These are phyloP conservation scores for Onchidella celtica DNA, from an alignment of 2,888 invertebrate genomes.

Conservation along the genomic window DNA sequence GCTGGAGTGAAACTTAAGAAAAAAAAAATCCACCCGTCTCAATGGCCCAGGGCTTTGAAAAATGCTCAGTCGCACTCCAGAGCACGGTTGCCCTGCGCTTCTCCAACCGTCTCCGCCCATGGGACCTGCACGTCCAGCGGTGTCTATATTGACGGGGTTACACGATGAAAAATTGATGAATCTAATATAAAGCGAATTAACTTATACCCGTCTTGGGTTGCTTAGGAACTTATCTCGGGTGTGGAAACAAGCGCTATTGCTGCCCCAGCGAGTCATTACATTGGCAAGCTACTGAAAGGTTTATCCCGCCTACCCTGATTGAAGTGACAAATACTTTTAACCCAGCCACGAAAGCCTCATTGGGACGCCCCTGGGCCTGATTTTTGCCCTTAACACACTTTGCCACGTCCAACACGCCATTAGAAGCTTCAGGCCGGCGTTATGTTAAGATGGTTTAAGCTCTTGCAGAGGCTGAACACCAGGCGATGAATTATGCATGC, in stretches of 20 bases:
- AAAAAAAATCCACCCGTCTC: no score
- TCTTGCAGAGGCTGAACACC: conserved; percentile 23
- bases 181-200: conserved; percentile 61
- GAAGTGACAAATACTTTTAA: conserved; percentile 57
- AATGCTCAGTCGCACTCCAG: no score
- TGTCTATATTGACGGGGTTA: conserved; percentile 31
- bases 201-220: conserved; percentile 44
- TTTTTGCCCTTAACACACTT: conserved; percentile 56
- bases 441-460: conserved; percentile 48
- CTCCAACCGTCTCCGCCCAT: not conserved
- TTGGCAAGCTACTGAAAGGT: conserved; percentile 29
- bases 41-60: no score
- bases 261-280: conserved; percentile 5
- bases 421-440: conserved; percentile 47
- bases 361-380: conserved; percentile 45
- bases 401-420: conserved; percentile 53
- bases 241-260: conserved; percentile 8
- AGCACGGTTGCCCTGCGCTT: not conserved
- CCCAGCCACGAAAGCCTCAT: conserved; percentile 45
- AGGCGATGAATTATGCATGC: conserved; percentile 56
- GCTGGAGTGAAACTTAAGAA: no score
- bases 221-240: conserved; percentile 29
- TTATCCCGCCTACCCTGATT: conserved; percentile 48
- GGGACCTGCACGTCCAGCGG: conserved; percentile 34
- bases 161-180: conserved; percentile 61